Percentiles rank a stretch among this genome's conserved stretches.
phyloP scores from a whole-genome alignment of 2,888 invertebrate genomes.

The Hipparchia sbordonii region DNA sequence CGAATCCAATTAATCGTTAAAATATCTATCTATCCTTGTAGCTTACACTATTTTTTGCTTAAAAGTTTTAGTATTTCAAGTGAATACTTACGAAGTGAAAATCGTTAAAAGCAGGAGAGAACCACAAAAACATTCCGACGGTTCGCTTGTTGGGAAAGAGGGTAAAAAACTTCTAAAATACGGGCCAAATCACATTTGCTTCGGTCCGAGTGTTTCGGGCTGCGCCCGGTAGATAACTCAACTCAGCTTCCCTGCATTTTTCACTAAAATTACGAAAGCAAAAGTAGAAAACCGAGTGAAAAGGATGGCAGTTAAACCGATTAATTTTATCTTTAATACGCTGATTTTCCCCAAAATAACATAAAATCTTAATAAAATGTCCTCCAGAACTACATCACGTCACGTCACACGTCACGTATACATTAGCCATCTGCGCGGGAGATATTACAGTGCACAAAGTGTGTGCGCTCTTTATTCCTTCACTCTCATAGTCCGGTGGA shows the following conservation, averaged over 20 bases:
- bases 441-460: no score
- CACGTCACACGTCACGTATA: no score
- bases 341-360: no score
- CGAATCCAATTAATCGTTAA: no score
- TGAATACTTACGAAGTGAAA: conserved; percentile 19
- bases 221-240: conserved; percentile 25
- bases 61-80: neutral
- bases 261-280: neutral
- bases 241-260: conserved; percentile 21
- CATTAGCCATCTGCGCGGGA: no score
- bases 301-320: neutral
- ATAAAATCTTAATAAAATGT: no score
- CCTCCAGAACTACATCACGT: no score
- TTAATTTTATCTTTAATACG: neutral
- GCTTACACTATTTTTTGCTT: neutral
- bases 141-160: conserved; percentile 24
- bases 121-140: conserved; percentile 29
- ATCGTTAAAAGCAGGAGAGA: conserved; percentile 24
- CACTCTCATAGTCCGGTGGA: no score
- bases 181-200: conserved; percentile 27
- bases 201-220: conserved; percentile 8
- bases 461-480: no score
- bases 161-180: conserved; percentile 15
- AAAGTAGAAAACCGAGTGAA: neutral
- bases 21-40: neutral